Base-by-base conservation (phyloP, 2,113 vertebrate species). In the Leptodactylus fuscus region DNA sequence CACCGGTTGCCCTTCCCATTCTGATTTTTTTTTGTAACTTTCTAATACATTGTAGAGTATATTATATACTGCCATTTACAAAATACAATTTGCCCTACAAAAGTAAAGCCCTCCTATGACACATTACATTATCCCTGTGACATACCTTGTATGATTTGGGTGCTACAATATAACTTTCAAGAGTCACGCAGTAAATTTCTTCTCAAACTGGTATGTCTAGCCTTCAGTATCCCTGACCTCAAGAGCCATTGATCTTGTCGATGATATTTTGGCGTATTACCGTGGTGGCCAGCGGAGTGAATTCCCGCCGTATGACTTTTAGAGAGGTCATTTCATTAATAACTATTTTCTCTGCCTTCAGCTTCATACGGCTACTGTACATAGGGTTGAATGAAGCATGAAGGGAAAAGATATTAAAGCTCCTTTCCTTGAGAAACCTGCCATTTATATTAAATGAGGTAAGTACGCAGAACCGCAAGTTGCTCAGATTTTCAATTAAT, bases 281-380 rank as follows among this genome's bases (percentile, higher is more conserved):
- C 69, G 53, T 70, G 83, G 74, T 38, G 74, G 78, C 82, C 24
- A n/a, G n/a, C n/a, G n/a, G 18, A 53, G 44, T 78, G 73, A 53
- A 65, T 15, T 41, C 34, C 41, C 27, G 44, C 44, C 36, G 10
- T n/a, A 55, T 79, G 75, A 49, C 29, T 78, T 67, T 48, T 13
- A 69, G n/a, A 80, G 83, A 85, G 76, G 83, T 80, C 76, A 85
- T 85, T 80, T 32, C 83, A 85, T 70, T 80, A 85, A 85, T 80
- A 80, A 80, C 65, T 18, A 85, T 85, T 85, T 85, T 71, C 34
- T 71, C 49, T 71, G 75, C n/a, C 36, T 58, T 80, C 49, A 53
- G 46, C 48, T n/a, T 70, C 15, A 48, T 65, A 65, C 73, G 51
- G 77, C 41, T 32, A 34, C 41, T 32, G 16, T 55, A 70, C 58